These are phyloP conservation scores for Parazoanthus atlanticus DNA, from an alignment of 92 coral and sea anemone species.

Conservation along the genomic window DNA sequence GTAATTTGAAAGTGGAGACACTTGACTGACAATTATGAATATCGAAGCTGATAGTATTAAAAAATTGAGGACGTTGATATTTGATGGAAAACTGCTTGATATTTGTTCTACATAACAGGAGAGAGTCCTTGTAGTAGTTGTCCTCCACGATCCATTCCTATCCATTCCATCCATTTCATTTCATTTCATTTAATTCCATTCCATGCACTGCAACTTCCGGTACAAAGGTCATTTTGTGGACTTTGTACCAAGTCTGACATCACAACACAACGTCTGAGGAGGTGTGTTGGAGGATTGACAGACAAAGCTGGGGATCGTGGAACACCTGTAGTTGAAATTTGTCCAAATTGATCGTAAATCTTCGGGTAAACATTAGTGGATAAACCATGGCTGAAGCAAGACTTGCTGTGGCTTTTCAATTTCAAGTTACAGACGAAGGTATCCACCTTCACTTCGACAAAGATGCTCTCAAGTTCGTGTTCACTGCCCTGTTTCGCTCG, in stretches of 20 bases:
- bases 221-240: slow-evolving; percentile 15
- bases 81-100: too few species aligned
- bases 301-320: too few species aligned
- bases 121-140: too few species aligned
- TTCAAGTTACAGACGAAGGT: slow-evolving; percentile 95
- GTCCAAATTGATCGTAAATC: neutral
- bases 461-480: slow-evolving; percentile 81
- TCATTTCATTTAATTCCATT: too few species aligned
- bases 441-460: slow-evolving; percentile 81
- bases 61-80: too few species aligned
- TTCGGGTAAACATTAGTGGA: neutral
- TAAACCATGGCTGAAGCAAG: slow-evolving; percentile 96
- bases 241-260: neutral
- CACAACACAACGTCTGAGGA: neutral
- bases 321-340: slow-evolving; percentile 6
- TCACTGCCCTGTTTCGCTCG: slow-evolving; percentile 77
- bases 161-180: too few species aligned
- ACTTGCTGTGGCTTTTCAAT: slow-evolving; percentile 95
- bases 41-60: too few species aligned
- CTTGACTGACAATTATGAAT: too few species aligned
- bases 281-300: slow-evolving; percentile 43
- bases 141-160: too few species aligned
- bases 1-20: too few species aligned
- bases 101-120: too few species aligned
- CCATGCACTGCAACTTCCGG: neutral